phyloP scores from a whole-genome alignment of 1,140 invertebrate species.

The Alviniconcha marisindica region DNA sequence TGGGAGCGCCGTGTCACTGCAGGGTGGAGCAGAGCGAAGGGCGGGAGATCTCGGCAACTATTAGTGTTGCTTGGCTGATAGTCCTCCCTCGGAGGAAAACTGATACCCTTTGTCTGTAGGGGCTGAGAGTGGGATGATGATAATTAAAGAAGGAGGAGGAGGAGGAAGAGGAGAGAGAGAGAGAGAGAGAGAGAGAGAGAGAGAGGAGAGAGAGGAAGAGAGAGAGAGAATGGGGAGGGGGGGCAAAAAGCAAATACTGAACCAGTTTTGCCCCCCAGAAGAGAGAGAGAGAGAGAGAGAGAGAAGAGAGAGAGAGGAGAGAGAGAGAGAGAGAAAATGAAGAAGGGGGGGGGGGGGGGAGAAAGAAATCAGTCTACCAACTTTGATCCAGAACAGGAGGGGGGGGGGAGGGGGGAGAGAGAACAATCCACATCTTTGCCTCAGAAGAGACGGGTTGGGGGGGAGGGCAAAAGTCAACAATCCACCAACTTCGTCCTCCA shows the following conservation, averaged over 20 bases:
- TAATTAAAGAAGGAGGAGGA: constrained; percentile 3
- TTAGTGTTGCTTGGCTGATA: too few relatives aligned
- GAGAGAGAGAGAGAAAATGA: too few relatives aligned
- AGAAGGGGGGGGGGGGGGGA: too few relatives aligned
- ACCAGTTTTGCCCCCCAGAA: not conserved
- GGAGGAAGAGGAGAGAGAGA: not conserved
- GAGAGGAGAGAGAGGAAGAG: not conserved
- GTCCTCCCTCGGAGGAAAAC: too few relatives aligned
- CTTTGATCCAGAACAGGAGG: not conserved
- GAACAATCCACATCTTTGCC: not conserved
- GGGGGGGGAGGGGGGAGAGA: not conserved
- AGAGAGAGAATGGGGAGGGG: not conserved
- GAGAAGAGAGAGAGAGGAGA: not conserved
- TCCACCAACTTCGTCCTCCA: too few relatives aligned
- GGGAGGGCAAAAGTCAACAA: not conserved
- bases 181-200: not conserved
- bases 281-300: not conserved
- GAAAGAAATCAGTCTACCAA: too few relatives aligned
- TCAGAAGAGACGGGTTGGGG: not conserved
- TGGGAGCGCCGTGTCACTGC: too few relatives aligned
- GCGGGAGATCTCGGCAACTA: too few relatives aligned
- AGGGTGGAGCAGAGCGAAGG: too few relatives aligned
- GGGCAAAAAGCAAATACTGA: not conserved
- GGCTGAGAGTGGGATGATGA: not conserved
- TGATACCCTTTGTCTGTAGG: too few relatives aligned